Evolutionary conservation across 2,888 invertebrate genomes (phyloP), one percentile per base, ranked within the genome.

Genomic region (Diaprepes abbreviatus): DNA sequence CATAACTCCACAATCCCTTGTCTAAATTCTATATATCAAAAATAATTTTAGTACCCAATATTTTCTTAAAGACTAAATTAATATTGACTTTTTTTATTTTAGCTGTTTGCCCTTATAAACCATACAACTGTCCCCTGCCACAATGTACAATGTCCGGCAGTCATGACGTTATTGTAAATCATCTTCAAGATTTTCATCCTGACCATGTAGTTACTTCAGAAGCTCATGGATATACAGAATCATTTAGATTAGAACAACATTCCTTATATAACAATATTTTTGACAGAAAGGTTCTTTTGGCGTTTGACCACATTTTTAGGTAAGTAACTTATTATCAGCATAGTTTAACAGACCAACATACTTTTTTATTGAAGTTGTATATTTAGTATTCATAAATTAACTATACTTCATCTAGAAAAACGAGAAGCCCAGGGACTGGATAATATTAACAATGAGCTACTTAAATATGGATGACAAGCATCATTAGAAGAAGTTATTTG

Each of bases 91-190:
- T 24, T 10, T 36, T 12, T 3, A 12, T 33, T 70, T 64, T 33
- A 73, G 73, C 57, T 48, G 57, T 68, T 16, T 81, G 81, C 65
- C 59, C 72, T 1, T 79, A 76, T 45, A 79, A 77, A 59, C 80
- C 80, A 0, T 78, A 77, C 62, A 74, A 69, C 35, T 81, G 81
- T 38, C 81, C 81, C 1, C 74, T 81, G 31, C 63, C 73, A 7
- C 75, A 73, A 21, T 77, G 77, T 50, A 69, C 70, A 3, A 73
- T 76, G 33, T 74, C 70, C 50, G 79, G 79, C 14, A 77, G 74
- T 66, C 73, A 75, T 14, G 73, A 75, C 10, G 21, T 59, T 1
- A 74, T 78, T 7, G 55, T 74, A 31, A 65, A 58, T n/a, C 78
- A 78, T 60, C 52, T 78, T 24, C 71, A 72, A 21, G 70, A 74